Base-by-base conservation (phyloP, 2,888 invertebrate genomes). In the Stenotaenia linearis region DNA sequence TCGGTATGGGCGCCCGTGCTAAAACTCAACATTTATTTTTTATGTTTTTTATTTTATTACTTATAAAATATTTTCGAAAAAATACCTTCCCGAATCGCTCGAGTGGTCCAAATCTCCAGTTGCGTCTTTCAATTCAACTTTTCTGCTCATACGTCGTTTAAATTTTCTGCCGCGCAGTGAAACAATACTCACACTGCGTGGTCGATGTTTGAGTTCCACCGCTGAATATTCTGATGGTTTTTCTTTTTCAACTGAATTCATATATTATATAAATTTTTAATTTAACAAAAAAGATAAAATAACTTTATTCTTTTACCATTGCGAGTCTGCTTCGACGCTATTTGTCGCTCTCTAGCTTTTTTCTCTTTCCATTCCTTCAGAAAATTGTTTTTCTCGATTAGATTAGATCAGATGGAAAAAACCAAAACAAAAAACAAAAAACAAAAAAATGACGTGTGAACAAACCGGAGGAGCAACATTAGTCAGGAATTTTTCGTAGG, bases 401-500 rank as follows among this genome's bases (percentile, higher is more conserved):
- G 0, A 1, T 18, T n/a, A 18, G 4, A 50, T 21, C 18, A 32
- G 12, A 9, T 45, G 4, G 45, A 45, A 18, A 15, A 69, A 28
- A 69, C n/a, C n/a, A n/a, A n/a, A n/a, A n/a, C n/a, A n/a, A n/a
- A n/a, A n/a, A n/a, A n/a, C n/a, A n/a, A n/a, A n/a, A n/a, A n/a
- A n/a, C n/a, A n/a, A n/a, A n/a, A n/a, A n/a, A n/a, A n/a, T n/a
- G n/a, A n/a, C n/a, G n/a, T n/a, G n/a, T n/a, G n/a, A n/a, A n/a
- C 69, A 69, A 69, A 69, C 69, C 69, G 25, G 69, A 28, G 69
- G 69, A 6, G 69, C 69, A 12, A 69, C 69, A 69, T 28, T 69
- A 28, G 69, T 69, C 25, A 69, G 28, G 28, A 69, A 69, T 28
- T 25, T 69, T 28, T 69, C 69, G 6, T 28, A 69, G 9, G 69